These are phyloP conservation scores for Chroicocephalus ridibundus DNA, from an alignment of 2,113 vertebrate species.

Conservation along the genomic window DNA sequence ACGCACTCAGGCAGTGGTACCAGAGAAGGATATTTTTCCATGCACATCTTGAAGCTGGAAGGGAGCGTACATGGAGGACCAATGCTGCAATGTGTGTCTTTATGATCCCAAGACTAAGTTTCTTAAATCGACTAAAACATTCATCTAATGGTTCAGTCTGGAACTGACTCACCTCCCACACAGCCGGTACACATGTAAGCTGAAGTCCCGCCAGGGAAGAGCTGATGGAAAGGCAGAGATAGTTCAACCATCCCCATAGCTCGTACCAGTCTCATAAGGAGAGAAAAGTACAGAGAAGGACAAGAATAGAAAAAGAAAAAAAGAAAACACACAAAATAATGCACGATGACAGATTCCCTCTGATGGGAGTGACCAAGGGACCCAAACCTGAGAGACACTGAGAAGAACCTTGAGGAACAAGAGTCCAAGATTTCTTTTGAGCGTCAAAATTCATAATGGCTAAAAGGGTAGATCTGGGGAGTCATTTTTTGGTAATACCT, in stretches of 20 bases:
- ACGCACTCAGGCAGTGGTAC: fast-evolving
- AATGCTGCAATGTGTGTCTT: fast-evolving
- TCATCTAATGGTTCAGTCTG: neutral
- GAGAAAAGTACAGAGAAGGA: neutral
- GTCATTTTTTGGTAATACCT: neutral
- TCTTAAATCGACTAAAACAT: neutral
- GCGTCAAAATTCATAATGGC: neutral
- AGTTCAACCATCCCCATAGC: neutral
- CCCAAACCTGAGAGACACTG: neutral
- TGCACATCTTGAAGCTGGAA: neutral
- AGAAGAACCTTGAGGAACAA: neutral
- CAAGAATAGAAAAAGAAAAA: neutral
- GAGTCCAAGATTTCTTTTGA: neutral
- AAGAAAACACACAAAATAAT: neutral
- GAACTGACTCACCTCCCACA: neutral
- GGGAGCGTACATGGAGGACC: neutral
- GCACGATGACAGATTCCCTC: neutral
- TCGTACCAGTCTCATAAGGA: neutral
- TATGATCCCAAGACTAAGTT: neutral
- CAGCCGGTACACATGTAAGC: fast-evolving
- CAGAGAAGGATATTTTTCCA: neutral
- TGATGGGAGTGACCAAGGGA: neutral
- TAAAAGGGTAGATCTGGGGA: neutral
- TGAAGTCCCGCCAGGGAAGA: neutral
- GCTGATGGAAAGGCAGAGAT: neutral